Evolutionary conservation across 2,888 invertebrate genomes (phyloP), one percentile per base, ranked within the genome.

Genomic region (Zaprionus bogoriensis): DNA sequence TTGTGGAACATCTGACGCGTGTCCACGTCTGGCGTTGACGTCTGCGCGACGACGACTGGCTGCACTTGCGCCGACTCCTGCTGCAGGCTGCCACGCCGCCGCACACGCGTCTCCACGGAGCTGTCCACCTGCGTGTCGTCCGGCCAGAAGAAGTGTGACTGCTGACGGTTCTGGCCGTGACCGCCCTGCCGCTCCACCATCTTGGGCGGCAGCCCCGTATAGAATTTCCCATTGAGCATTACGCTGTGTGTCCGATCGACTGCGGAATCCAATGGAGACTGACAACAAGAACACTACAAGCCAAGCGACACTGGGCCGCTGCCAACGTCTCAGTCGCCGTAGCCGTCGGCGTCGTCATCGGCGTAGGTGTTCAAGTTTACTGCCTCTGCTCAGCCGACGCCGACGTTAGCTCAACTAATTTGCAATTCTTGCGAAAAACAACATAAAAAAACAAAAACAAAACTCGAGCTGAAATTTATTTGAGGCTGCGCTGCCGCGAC

Each of bases 181-280:
- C 67, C 74, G 3, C 59, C 57, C 28, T 61, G 76, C 0, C 89
- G 86, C 4, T 89, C 89, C 62, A 89, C 89, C 91, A 91, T 91
- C 41, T 87, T 87, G 44, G 90, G 89, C 53, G 91, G 88, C 62
- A 91, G 77, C 4, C 91, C 91, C 46, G 89, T 87, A 50, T 87
- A 91, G 74, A 91, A 91, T 75, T 91, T 91, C 58, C 91, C 91
- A 59, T 91, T 91, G 52, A 90, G 65, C 91, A 91, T 91, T 64
- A 30, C 44, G 59, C 25, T 67, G 38, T 51, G 55, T 55, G 59
- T 59, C 73, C 67, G 58, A 12, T 32, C 65, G 50, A 59, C 74
- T 58, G 54, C 74, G 59, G 68, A 62, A 62, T 62, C 63, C 84
- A 60, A 83, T 80, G 67, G 44, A 71, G 67, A 80, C 78, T 64